These are phyloP conservation scores for Drosophila kanekoi DNA, from an alignment of 2,888 invertebrate genomes.

Conservation along the genomic window DNA sequence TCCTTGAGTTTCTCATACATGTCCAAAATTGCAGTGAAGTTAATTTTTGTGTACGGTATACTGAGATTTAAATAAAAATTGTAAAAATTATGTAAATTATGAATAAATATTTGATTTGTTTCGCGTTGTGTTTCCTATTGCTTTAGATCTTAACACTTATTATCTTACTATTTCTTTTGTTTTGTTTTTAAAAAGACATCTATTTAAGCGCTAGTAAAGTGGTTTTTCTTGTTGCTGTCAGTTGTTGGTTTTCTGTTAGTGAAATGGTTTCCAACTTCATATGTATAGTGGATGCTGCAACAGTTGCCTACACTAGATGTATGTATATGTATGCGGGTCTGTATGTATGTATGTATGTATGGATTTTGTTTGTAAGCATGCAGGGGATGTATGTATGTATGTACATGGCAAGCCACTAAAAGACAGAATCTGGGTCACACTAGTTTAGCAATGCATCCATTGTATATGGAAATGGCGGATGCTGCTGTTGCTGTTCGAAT, in stretches of 20 bases:
- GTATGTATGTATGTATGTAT: constrained; percentile 34
- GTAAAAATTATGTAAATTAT: constrained; percentile 68
- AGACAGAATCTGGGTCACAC: constrained; percentile 63
- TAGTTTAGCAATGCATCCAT: constrained; percentile 89
- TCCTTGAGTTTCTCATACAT: constrained; percentile 49
- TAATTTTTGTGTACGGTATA: constrained; percentile 50
- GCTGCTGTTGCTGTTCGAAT: constrained; percentile 71
- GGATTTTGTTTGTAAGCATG: constrained; percentile 28
- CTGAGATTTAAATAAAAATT: constrained; percentile 64
- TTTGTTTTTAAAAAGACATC: constrained; percentile 66
- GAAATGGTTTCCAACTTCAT: constrained; percentile 52
- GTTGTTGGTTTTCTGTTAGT: constrained; percentile 43
- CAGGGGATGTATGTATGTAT: constrained; percentile 53
- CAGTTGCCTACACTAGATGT: constrained; percentile 65
- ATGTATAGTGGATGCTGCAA: constrained; percentile 66
- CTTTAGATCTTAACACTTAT: constrained; percentile 75
- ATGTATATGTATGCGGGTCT: constrained; percentile 42
- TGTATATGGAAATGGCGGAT: constrained; percentile 87
- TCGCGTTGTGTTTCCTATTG: constrained; percentile 62
- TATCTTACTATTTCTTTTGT: constrained; percentile 74
- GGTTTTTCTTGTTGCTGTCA: constrained; percentile 49
- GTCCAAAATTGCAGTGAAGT: constrained; percentile 34
- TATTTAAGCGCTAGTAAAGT: constrained; percentile 80
- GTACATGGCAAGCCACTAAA: constrained; percentile 76
- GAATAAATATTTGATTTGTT: constrained; percentile 75